Conservation (phyloP, 2,888 invertebrate genomes). For the Caenorhabditis panamensis region DNA sequence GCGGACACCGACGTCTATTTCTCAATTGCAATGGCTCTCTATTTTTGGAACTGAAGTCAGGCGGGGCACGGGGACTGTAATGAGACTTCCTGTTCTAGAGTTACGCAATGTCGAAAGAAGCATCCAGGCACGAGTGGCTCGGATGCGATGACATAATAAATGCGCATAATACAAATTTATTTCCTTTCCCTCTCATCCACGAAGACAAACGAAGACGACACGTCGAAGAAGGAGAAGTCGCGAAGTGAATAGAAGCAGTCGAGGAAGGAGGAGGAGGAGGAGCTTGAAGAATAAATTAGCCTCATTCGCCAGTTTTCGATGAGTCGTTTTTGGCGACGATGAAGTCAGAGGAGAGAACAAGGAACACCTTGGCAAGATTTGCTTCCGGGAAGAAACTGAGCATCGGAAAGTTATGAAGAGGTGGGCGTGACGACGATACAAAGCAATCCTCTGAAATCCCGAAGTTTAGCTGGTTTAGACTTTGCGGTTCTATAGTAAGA, state of each 20-base stretch:
- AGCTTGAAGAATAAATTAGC: conserved; percentile 50
- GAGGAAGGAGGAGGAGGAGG: conserved; percentile 24
- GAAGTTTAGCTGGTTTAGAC: no score
- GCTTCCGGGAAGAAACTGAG: neutral
- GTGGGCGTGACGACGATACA: no score
- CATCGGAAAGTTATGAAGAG: neutral
- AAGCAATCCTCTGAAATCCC: no score
- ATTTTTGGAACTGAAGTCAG: conserved; percentile 36
- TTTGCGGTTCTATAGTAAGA: no score
- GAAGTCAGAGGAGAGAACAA: conserved; percentile 19
- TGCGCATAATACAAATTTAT: conserved; percentile 59
- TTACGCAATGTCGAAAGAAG: conserved; percentile 22
- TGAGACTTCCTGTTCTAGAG: conserved; percentile 45
- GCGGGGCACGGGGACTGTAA: conserved; percentile 24
- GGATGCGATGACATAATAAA: conserved; percentile 49
- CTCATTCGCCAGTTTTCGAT: conserved; percentile 39
- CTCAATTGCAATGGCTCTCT: no score
- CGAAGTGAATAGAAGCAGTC: conserved; percentile 12
- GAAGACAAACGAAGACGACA: conserved; percentile 46
- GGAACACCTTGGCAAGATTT: conserved; percentile 27
- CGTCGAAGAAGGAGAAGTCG: conserved; percentile 6
- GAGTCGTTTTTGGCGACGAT: conserved; percentile 12
- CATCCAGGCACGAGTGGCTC: conserved; percentile 5
- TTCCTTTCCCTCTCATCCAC: conserved; percentile 27
- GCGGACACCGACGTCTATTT: neutral